Evolutionary conservation across 2,113 vertebrate genomes (phyloP), one percentile per base, ranked within the genome.

Genomic region (Anseranas semipalmata): DNA sequence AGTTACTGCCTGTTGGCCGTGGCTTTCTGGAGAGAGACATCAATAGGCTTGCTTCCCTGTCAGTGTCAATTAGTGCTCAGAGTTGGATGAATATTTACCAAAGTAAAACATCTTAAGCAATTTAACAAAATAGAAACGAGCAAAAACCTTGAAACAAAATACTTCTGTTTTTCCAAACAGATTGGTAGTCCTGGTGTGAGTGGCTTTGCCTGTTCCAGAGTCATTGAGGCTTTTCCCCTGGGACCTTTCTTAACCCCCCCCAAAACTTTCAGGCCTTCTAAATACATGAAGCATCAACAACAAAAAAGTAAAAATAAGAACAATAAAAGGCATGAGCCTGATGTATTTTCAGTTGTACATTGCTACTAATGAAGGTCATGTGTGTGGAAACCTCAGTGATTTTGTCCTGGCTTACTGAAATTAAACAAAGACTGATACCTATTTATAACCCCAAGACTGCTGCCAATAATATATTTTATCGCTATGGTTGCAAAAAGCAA

Each of bases 341-440:
- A 39, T 68, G 18, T 77, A 66, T 83, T 93, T 93, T 71, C 45
- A 14, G 65, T 84, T 84, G 41, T 88, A 67, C 4, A 0, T 90
- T 3, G 6, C 55, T 88, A 56, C 68, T 95, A 90, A 93, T 90
- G 78, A 53, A 67, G 95, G 65, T 92, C 55, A 43, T 59, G 63
- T 96, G 88, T 92, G 59, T 1, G 3, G 68, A 96, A 95, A 80
- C 72, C 72, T 83, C 72, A 77, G 66, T 86, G 79, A 94, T 85
- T 94, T 90, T 67, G 59, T 86, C 79, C 68, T 81, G 72, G 37
- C 60, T 96, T 86, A 93, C 83, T 65, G 72, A 97, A 96, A 77
- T 95, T 83, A 91, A 96, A 93, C 90, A 86, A 85, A 82, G 41
- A 58, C 67, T 52, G 65, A 86, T 89, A 95, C 75, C 87, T 95